Evolutionary conservation across 2,888 invertebrate genomes (phyloP).

Genomic region (Mesorhabditis sp.): DNA sequence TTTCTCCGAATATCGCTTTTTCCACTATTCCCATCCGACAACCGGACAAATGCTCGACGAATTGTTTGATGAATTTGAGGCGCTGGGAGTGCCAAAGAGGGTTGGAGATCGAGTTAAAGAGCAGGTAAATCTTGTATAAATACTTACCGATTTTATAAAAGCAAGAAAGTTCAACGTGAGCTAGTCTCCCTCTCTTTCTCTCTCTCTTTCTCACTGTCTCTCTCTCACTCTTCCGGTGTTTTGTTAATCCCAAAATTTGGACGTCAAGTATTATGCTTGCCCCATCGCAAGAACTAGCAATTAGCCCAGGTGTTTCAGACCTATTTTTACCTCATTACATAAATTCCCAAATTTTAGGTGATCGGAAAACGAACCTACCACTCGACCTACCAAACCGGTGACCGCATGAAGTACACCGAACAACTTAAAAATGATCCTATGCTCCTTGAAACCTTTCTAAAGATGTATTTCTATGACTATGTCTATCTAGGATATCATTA

Average conservation of each 20-base stretch:
- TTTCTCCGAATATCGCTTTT: neutral
- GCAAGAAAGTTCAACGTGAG: too few species aligned
- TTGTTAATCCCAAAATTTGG: too few species aligned
- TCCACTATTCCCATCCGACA: conserved; percentile 2
- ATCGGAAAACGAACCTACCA: neutral
- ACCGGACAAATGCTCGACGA: neutral
- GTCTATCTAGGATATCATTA: neutral
- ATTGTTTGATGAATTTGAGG: neutral
- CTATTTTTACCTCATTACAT: too few species aligned
- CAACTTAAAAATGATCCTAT: conserved; percentile 2
- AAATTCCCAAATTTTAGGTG: neutral
- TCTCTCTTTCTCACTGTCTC: too few species aligned
- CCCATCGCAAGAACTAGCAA: too few species aligned
- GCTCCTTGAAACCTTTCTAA: neutral
- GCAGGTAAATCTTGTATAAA: neutral
- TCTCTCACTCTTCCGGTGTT: too few species aligned
- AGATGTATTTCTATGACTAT: neutral
- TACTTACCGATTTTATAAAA: too few species aligned
- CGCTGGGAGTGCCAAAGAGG: neutral
- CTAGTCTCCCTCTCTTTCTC: too few species aligned
- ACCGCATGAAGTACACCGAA: neutral
- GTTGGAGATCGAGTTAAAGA: neutral
- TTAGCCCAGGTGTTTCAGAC: too few species aligned
- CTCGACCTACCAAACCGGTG: neutral
- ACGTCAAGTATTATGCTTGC: too few species aligned